phyloP scores from a whole-genome alignment of 2,888 invertebrate species.

The Acanthosepion pharaonis region DNA sequence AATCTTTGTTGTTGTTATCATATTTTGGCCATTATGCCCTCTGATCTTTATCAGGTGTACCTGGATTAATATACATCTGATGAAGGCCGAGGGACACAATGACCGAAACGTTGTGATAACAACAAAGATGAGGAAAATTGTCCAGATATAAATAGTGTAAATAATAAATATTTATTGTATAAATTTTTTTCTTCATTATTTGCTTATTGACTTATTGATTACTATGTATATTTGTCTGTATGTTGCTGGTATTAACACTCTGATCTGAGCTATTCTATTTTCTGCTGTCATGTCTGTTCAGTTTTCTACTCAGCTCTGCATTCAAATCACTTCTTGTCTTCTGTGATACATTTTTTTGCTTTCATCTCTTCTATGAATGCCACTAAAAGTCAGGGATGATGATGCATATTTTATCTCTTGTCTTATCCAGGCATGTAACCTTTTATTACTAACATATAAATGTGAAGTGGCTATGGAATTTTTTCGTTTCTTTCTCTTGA shows the following conservation, averaged over 20 bases:
- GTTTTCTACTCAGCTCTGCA: background rate
- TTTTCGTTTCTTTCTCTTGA: background rate
- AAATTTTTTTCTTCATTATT: too few relatives aligned
- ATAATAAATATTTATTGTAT: too few relatives aligned
- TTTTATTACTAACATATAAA: background rate
- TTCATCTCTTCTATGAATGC: background rate
- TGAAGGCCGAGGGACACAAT: too few relatives aligned
- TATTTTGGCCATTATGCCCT: background rate
- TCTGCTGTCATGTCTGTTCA: background rate
- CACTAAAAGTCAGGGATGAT: background rate
- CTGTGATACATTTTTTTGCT: background rate
- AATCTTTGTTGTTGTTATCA: too few relatives aligned
- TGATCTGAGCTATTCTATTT: background rate
- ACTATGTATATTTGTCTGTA: background rate
- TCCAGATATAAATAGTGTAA: too few relatives aligned
- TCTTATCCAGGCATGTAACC: background rate
- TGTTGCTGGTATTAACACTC: background rate
- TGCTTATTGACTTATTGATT: background rate
- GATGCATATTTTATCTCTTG: background rate
- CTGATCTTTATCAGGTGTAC: too few relatives aligned
- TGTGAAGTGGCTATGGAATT: background rate
- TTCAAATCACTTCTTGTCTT: background rate
- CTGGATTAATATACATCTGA: too few relatives aligned
- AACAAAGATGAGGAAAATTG: too few relatives aligned
- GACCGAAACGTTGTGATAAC: too few relatives aligned